Evolutionary conservation across 2,797 vertebrate species (phyloP).

Genomic region (Catamblyrhynchus diadema): DNA sequence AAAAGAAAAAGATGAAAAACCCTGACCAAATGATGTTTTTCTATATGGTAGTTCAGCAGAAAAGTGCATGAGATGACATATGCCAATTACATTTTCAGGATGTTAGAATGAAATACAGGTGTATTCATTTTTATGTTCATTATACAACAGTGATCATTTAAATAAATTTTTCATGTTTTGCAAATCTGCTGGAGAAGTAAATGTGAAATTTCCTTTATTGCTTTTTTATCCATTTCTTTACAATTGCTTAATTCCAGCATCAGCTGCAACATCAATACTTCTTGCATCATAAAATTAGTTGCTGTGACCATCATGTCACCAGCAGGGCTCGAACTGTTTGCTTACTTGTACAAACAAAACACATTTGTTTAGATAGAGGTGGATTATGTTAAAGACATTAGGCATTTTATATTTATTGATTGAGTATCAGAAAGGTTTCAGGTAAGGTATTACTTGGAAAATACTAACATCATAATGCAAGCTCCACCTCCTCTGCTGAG

Average conservation of each 20-base stretch:
- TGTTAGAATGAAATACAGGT: neutral
- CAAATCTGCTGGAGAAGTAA: neutral
- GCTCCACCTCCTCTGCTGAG: neutral
- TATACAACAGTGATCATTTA: neutral
- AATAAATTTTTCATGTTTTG: neutral
- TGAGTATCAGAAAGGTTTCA: neutral
- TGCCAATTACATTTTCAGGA: neutral
- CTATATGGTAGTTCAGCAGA: neutral
- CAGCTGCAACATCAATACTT: neutral
- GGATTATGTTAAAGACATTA: neutral
- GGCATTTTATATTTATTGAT: neutral
- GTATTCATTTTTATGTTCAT: neutral
- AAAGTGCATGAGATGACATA: neutral
- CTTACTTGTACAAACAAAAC: neutral
- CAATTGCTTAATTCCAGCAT: neutral
- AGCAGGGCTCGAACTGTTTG: neutral
- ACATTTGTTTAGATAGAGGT: neutral
- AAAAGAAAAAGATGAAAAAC: accelerated
- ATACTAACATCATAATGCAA: neutral
- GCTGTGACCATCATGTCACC: neutral
- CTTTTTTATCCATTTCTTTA: neutral
- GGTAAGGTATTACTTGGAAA: neutral
- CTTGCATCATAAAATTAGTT: neutral
- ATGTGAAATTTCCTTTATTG: neutral
- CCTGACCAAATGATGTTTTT: neutral